phyloP scores from a whole-genome alignment of 1,140 invertebrate genomes.

The Phthorimaea operculella region DNA sequence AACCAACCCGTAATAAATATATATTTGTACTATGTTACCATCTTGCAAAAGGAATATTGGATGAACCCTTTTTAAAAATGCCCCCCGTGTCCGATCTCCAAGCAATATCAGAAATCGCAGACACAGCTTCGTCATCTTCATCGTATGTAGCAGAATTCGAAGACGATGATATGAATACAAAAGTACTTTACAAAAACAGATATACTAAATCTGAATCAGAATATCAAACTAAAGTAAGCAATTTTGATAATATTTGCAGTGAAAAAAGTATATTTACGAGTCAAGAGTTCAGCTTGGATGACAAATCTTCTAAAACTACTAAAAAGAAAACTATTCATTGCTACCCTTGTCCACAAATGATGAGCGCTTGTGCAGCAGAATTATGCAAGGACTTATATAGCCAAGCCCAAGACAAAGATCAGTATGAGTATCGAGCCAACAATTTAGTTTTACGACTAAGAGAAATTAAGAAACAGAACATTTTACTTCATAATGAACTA shows the following conservation, averaged over 20 bases:
- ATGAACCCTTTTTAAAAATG: constrained; percentile 37
- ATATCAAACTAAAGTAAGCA: constrained; percentile 9
- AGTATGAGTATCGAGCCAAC: constrained; percentile 31
- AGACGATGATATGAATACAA: constrained; percentile 26
- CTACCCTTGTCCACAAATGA: constrained; percentile 20
- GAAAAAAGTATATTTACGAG: constrained; percentile 2
- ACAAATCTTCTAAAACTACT: neutral
- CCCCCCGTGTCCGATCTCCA: constrained; percentile 24
- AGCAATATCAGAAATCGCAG: constrained; percentile 23
- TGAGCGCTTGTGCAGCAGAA: neutral
- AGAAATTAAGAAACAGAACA: constrained; percentile 53
- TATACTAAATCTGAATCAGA: constrained; percentile 15
- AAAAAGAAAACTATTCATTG: constrained; percentile 14
- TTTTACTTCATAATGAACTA: constrained; percentile 37
- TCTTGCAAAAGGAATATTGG: constrained; percentile 38
- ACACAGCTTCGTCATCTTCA: constrained; percentile 29
- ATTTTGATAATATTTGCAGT: constrained; percentile 5
- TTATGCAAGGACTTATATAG: neutral
- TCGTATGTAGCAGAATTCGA: constrained; percentile 40
- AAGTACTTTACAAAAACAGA: constrained; percentile 21
- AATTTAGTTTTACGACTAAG: constrained; percentile 45
- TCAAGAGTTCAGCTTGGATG: neutral
- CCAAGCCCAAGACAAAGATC: constrained; percentile 8
- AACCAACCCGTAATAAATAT: constrained; percentile 46
- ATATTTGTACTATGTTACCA: constrained; percentile 47